Evolutionary conservation across 1,140 invertebrate species (phyloP), one percentile per base, ranked within the genome.

Genomic region (Ceratitis capitata): DNA sequence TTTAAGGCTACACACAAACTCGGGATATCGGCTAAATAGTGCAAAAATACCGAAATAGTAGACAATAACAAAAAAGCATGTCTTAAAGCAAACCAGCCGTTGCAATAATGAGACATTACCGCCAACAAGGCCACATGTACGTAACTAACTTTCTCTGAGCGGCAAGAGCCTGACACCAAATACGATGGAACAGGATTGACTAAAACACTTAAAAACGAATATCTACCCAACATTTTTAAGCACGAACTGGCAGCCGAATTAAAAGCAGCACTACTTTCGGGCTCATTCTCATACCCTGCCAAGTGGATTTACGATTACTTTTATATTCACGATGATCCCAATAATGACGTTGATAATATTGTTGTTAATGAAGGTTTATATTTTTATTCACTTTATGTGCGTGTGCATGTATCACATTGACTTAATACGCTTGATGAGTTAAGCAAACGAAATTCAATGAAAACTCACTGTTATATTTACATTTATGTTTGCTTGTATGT

Each of bases 281-380:
- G 10, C 45, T 12, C 45, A 12, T 12, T 47, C n/a, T 5, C 51
- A 4, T 23, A 9, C 51, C n/a, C 9, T 56, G 51, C 51, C 51
- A 7, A 19, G 19, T 5, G 19, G 0, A 16, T 19, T 39, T 32
- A 19, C 61, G 32, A 69, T 69, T 69, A 39, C 3, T 69, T 69
- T 69, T 69, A 69, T 69, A 12, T 5, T 69, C 29, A 16, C 29
- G 61, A 69, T 69, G 61, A 69, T 32, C 61, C 61, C 61, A 69
- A 69, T 69, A 69, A 69, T 69, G 61, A 69, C 61, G 61, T 35
- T 32, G 61, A 69, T 69, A 39, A 69, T 69, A 32, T 29, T 35
- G 32, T 39, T 69, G 61, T 69, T 69, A 69, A 69, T 69, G 61
- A 69, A 39, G 61, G 61, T 69, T 69, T 69, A 69, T 69, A 39